Percentiles rank a stretch among this genome's conserved stretches.
These are phyloP conservation scores for Epiblema foenella DNA, from an alignment of 2,888 invertebrate species.

Conservation along the genomic window DNA sequence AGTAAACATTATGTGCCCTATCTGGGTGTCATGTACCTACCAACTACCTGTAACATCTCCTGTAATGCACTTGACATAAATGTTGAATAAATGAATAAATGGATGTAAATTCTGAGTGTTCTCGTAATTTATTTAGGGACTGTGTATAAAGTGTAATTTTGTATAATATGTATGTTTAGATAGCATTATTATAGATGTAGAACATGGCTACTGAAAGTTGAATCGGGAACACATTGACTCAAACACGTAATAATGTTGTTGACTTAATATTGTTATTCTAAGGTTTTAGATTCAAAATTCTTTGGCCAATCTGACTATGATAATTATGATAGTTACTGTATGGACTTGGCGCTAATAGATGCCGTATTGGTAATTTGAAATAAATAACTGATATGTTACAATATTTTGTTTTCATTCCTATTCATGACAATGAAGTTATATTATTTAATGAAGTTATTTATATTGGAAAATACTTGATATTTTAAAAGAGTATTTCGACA, in stretches of 20 bases:
- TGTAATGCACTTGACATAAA: too few species aligned
- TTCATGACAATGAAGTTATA: too few species aligned
- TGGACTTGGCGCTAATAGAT: conserved; percentile 7
- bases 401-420: conserved; percentile 21
- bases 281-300: not conserved
- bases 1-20: too few species aligned
- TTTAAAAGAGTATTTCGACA: too few species aligned
- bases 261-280: too few species aligned
- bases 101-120: not conserved
- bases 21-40: too few species aligned
- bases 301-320: not conserved
- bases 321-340: conserved; percentile 1
- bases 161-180: not conserved
- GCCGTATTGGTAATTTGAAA: conserved; percentile 22
- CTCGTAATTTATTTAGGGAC: not conserved
- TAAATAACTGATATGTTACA: conserved; percentile 34
- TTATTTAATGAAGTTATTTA: too few species aligned
- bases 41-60: too few species aligned
- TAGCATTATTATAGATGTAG: not conserved
- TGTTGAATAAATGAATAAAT: too few species aligned
- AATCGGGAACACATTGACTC: not conserved
- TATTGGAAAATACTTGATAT: too few species aligned
- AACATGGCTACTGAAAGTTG: not conserved
- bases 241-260: not conserved
- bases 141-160: conserved; percentile 13